A percentile compares a stretch with the other conserved stretches of the same genome.
Evolutionary conservation across 1,140 invertebrate species (phyloP).

Genomic region (Caenorhabditis briggsae): DNA sequence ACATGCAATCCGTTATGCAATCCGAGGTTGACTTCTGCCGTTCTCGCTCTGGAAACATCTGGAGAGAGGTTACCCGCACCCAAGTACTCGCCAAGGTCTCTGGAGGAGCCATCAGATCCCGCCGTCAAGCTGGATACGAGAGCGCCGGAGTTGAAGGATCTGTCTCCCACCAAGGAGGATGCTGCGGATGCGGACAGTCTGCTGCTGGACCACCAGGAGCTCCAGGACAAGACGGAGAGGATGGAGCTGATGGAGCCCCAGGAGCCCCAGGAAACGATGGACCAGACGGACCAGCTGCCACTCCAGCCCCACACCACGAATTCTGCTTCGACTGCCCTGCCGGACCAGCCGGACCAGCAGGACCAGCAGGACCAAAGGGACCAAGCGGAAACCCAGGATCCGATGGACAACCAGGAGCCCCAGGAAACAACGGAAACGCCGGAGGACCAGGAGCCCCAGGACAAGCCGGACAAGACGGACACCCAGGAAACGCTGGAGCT

Average conservation of each 20-base stretch:
- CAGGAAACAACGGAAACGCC: slow-evolving; percentile 59
- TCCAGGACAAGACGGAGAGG: slow-evolving; percentile 69
- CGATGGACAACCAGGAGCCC: slow-evolving; percentile 61
- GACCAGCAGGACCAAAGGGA: slow-evolving; percentile 63
- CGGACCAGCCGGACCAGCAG: slow-evolving; percentile 67
- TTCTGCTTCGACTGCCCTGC: slow-evolving; percentile 71
- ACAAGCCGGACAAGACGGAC: slow-evolving; percentile 60
- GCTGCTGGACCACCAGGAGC: slow-evolving; percentile 70
- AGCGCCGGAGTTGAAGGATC: slow-evolving; percentile 56
- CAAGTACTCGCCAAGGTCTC: slow-evolving; percentile 66
- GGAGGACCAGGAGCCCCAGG: slow-evolving; percentile 54
- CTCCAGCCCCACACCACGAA: slow-evolving; percentile 62
- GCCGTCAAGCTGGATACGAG: slow-evolving; percentile 70
- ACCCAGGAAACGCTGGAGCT: slow-evolving; percentile 60
- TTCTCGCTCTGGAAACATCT: slow-evolving; percentile 72
- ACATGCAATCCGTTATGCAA: slow-evolving; percentile 75
- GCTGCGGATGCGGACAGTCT: slow-evolving; percentile 69
- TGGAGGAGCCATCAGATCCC: slow-evolving; percentile 55
- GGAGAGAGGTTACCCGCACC: slow-evolving; percentile 72
- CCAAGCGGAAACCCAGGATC: slow-evolving; percentile 58
- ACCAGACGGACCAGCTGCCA: slow-evolving; percentile 64
- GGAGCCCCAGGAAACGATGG: slow-evolving; percentile 66
- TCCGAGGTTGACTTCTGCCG: slow-evolving; percentile 75
- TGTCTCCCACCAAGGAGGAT: slow-evolving; percentile 62
- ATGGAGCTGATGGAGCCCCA: slow-evolving; percentile 65